These are phyloP conservation scores for Apotomis betuletana DNA, from an alignment of 2,888 invertebrate species.

Conservation along the genomic window DNA sequence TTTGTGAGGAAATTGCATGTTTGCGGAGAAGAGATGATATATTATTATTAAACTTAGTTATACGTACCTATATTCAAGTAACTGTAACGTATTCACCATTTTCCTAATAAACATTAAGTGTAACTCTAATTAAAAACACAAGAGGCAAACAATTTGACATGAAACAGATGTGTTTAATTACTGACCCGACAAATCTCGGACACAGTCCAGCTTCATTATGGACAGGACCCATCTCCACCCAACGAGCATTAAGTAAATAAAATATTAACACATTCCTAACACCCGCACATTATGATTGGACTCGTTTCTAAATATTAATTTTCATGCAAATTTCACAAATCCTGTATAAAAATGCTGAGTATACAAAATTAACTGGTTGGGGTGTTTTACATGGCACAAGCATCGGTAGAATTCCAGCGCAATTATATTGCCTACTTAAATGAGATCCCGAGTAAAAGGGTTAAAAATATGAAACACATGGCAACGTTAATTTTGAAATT, in stretches of 20 bases:
- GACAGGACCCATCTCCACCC: conserved; percentile 56
- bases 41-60: too few species aligned
- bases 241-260: conserved; percentile 73
- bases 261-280: conserved; percentile 77
- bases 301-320: conserved; percentile 71
- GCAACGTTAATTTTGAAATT: conserved; percentile 69
- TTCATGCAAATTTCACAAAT: conserved; percentile 70
- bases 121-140: conserved; percentile 62
- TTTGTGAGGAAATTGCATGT: too few species aligned
- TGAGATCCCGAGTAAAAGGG: conserved; percentile 63
- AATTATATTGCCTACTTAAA: conserved; percentile 63
- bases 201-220: conserved; percentile 75
- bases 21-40: too few species aligned
- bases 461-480: conserved; percentile 69
- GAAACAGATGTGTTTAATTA: conserved; percentile 81
- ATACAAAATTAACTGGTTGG: conserved; percentile 72
- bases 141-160: conserved; percentile 67
- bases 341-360: conserved; percentile 66
- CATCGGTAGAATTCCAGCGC: conserved; percentile 46
- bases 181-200: conserved; percentile 75
- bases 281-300: conserved; percentile 65
- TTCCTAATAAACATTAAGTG: conserved; percentile 56
- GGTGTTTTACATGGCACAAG: conserved; percentile 62
- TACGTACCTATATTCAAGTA: too few species aligned
- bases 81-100: not conserved